A percentile compares a stretch with the other conserved stretches of the same genome.
These are phyloP conservation scores for Macquaria ambigua DNA, from an alignment of 2,113 vertebrate genomes.

Conservation along the genomic window DNA sequence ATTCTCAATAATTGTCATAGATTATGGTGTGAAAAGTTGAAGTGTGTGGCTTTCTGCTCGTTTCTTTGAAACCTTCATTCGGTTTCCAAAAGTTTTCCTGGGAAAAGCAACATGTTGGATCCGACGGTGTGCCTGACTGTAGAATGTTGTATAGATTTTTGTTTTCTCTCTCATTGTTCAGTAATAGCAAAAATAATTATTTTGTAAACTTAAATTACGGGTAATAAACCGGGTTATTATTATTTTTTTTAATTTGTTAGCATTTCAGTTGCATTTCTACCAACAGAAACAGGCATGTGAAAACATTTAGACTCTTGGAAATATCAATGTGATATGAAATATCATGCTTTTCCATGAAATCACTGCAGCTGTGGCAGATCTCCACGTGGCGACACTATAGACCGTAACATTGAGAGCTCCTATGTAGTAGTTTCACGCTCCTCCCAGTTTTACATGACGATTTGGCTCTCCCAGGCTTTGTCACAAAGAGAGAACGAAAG, in stretches of 20 bases:
- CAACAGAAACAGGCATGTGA: background rate
- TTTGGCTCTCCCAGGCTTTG: background rate
- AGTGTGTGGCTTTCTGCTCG: background rate
- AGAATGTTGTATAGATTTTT: background rate
- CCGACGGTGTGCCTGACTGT: background rate
- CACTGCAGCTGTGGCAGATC: background rate
- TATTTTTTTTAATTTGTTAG: background rate
- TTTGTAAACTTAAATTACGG: background rate
- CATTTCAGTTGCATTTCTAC: background rate
- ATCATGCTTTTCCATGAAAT: background rate
- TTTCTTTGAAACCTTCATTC: background rate
- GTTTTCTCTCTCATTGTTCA: background rate
- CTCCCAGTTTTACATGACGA: constrained; percentile 17
- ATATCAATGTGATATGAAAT: too few species aligned
- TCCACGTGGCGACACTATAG: constrained; percentile 56
- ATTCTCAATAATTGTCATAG: too few species aligned
- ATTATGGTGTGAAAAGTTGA: background rate
- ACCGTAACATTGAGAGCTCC: constrained; percentile 6
- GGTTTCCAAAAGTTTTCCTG: background rate
- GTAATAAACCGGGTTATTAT: background rate
- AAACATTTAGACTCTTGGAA: background rate
- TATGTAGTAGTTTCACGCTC: background rate
- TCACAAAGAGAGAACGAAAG: constrained; percentile 2
- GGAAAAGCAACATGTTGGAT: too few species aligned
- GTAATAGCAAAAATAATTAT: background rate